These are phyloP conservation scores for Chauna torquata DNA, from an alignment of 2,113 vertebrate genomes.

Conservation along the genomic window DNA sequence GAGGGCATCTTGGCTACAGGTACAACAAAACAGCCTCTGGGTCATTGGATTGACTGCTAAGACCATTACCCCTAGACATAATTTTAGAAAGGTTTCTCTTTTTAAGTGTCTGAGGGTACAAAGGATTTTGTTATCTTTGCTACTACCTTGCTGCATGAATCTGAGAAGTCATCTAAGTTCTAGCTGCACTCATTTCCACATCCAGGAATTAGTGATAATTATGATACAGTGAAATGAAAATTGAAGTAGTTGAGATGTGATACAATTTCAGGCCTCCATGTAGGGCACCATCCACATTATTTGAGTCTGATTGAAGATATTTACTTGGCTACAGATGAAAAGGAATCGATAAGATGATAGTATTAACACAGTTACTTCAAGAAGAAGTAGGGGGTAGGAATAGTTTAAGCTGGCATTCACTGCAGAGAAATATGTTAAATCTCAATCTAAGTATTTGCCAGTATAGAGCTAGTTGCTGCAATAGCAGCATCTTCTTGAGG, in stretches of 20 bases:
- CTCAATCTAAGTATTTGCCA: not conserved
- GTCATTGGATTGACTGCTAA: not conserved
- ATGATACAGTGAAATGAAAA: not conserved
- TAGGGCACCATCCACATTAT: not conserved
- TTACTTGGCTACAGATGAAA: conserved; percentile 41
- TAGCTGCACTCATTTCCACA: not conserved
- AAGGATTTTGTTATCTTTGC: not conserved
- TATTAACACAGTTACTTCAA: not conserved
- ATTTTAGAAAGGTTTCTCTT: not conserved
- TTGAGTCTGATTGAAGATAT: conserved; percentile 4
- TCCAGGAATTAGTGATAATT: not conserved
- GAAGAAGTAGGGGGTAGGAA: not conserved
- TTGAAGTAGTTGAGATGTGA: not conserved
- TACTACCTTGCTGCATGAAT: not conserved
- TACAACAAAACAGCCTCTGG: not conserved
- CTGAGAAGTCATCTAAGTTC: not conserved
- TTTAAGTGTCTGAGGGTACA: not conserved
- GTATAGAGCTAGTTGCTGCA: not conserved
- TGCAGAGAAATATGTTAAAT: not conserved
- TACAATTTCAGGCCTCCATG: not conserved
- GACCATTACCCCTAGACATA: not conserved
- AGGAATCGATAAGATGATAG: not conserved
- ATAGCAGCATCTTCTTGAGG: not conserved
- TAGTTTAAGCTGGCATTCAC: not conserved
- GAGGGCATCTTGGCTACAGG: not conserved